These are phyloP conservation scores for Leucoraja erinaceus DNA, from an alignment of 2,113 vertebrate genomes.

Conservation along the genomic window DNA sequence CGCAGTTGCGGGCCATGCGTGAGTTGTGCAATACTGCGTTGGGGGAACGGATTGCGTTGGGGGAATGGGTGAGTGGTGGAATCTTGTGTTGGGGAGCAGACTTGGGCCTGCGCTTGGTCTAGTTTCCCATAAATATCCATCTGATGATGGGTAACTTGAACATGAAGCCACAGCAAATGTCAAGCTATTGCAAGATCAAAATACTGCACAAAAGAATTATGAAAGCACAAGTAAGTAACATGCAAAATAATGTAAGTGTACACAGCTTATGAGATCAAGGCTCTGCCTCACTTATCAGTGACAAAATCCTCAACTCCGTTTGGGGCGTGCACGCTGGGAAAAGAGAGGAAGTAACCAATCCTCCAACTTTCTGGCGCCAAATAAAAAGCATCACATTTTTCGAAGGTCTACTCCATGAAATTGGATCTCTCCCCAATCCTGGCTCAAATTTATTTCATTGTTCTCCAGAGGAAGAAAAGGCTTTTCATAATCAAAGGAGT, in stretches of 20 bases:
- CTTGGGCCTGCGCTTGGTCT: no score
- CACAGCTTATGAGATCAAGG: neutral
- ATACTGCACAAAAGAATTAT: neutral
- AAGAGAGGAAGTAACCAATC: neutral
- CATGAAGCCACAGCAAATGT: conserved; percentile 19
- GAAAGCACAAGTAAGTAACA: neutral
- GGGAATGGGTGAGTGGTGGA: no score
- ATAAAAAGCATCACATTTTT: neutral
- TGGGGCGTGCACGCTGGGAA: no score
- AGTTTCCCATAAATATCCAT: neutral
- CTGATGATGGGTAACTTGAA: neutral
- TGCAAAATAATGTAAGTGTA: neutral
- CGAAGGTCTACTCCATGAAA: neutral
- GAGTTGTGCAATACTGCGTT: no score
- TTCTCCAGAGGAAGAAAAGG: neutral
- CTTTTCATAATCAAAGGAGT: neutral
- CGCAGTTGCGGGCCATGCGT: no score
- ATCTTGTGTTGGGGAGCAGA: no score
- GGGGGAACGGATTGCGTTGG: no score
- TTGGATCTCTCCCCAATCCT: neutral
- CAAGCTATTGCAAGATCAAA: conserved; percentile 25
- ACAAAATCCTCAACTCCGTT: neutral
- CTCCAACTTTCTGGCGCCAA: neutral
- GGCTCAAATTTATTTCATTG: neutral
- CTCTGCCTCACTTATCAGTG: neutral